phyloP scores from a whole-genome alignment of 2,888 invertebrate species.

The Drosophila fulvimacula region DNA sequence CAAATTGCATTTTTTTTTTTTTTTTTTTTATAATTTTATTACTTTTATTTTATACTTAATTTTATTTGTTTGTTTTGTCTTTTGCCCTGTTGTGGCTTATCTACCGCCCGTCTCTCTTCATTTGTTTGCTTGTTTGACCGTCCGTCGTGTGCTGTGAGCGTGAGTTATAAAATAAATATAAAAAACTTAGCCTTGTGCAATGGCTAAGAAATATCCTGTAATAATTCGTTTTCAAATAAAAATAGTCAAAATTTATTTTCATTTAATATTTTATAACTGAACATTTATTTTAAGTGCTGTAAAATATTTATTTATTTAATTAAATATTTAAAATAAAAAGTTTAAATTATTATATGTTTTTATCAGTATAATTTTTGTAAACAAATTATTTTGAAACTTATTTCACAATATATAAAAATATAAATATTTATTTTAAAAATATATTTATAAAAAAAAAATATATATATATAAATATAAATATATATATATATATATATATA shows the following conservation, averaged over 20 bases:
- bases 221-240: too few species aligned
- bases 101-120: slow-evolving; percentile 11
- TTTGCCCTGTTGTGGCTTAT: slow-evolving; percentile 31
- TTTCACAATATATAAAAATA: too few species aligned
- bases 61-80: slow-evolving; percentile 11
- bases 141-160: slow-evolving; percentile 4
- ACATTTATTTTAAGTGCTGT: too few species aligned
- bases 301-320: too few species aligned
- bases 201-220: neutral
- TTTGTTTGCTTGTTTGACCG: slow-evolving; percentile 23
- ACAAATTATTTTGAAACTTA: too few species aligned
- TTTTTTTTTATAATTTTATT: slow-evolving; percentile 41
- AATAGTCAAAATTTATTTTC: neutral
- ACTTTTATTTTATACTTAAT: slow-evolving; percentile 26
- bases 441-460: too few species aligned
- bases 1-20: slow-evolving; percentile 23
- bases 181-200: neutral
- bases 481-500: too few species aligned
- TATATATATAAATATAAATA: too few species aligned
- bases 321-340: too few species aligned
- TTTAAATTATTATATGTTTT: too few species aligned
- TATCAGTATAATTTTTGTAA: too few species aligned
- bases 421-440: too few species aligned
- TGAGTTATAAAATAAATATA: slow-evolving; percentile 21
- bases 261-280: neutral